Conservation (phyloP, 2,888 invertebrate species). For the Acleris laterana region DNA sequence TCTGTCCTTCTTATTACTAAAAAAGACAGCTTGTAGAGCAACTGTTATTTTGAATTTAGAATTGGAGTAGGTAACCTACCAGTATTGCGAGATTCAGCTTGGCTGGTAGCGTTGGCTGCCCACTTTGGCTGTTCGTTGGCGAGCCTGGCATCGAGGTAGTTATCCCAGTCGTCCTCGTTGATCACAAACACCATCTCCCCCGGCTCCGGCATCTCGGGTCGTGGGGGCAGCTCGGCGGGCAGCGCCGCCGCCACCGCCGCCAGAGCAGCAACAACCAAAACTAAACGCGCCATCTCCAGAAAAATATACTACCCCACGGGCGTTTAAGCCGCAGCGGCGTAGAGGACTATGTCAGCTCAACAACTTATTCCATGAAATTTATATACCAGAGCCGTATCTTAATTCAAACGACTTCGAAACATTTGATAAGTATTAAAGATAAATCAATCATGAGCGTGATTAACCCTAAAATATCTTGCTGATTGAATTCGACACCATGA, state of each 20-base stretch:
- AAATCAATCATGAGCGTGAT: conserved; percentile 14
- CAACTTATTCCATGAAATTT: background rate
- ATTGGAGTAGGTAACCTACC: conserved; percentile 54
- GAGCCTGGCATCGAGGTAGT: conserved; percentile 74
- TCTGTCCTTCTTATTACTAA: too few species aligned
- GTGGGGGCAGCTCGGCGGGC: conserved; percentile 40
- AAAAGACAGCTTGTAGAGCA: too few species aligned
- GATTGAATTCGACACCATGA: background rate
- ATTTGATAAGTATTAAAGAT: conserved; percentile 6
- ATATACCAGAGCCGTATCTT: conserved; percentile 16
- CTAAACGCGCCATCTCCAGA: conserved; percentile 42
- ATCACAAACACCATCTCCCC: conserved; percentile 64
- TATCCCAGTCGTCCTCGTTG: conserved; percentile 76
- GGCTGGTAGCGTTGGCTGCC: conserved; percentile 48
- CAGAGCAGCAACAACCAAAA: conserved; percentile 48
- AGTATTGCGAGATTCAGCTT: conserved; percentile 45
- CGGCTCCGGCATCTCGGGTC: conserved; percentile 57
- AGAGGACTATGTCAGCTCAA: conserved; percentile 9
- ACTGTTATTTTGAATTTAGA: too few species aligned
- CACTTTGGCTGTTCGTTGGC: conserved; percentile 57
- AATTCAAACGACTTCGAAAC: background rate
- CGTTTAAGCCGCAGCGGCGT: background rate
- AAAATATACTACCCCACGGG: background rate
- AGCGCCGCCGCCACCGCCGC: conserved; percentile 50
- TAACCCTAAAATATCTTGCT: conserved; percentile 8